Evolutionary conservation across 2,888 invertebrate species (phyloP).

Genomic region (Frankliniella intonsa): DNA sequence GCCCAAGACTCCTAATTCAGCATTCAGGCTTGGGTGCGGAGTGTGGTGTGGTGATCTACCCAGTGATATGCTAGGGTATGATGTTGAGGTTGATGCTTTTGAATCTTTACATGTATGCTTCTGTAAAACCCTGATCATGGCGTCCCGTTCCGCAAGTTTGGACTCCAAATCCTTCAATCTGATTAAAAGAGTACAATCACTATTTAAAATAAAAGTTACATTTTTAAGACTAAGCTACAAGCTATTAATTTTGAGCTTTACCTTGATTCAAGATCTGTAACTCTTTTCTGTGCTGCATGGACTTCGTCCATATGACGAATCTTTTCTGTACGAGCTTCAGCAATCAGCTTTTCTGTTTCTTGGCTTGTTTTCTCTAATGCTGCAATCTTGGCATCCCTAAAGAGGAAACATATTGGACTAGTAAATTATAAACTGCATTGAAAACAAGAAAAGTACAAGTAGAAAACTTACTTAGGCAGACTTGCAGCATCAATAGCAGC

Average conservation of each 20-base stretch:
- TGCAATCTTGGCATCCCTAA: slow-evolving; percentile 77
- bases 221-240: not conserved
- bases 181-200: slow-evolving; percentile 33
- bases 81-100: slow-evolving; percentile 55
- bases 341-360: slow-evolving; percentile 78
- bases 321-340: slow-evolving; percentile 79
- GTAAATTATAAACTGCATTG: slow-evolving; percentile 30
- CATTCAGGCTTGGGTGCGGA: slow-evolving; percentile 50
- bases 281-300: slow-evolving; percentile 76
- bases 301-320: slow-evolving; percentile 85
- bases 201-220: not conserved
- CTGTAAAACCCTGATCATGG: slow-evolving; percentile 83
- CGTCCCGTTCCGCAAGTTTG: slow-evolving; percentile 81
- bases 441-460: not conserved
- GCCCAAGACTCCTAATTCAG: slow-evolving; percentile 49
- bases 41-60: slow-evolving; percentile 51
- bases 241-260: slow-evolving; percentile 44
- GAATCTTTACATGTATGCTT: slow-evolving; percentile 62
- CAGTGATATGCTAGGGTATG: slow-evolving; percentile 47
- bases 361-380: slow-evolving; percentile 77
- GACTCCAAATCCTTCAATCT: slow-evolving; percentile 81
- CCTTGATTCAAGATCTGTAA: slow-evolving; percentile 82
- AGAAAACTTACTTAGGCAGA: slow-evolving; percentile 57
- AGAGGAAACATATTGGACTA: slow-evolving; percentile 34
- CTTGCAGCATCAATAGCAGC: slow-evolving; percentile 77